Evolutionary conservation across 2,888 invertebrate species (phyloP).

Genomic region (Tipula vernalis): DNA sequence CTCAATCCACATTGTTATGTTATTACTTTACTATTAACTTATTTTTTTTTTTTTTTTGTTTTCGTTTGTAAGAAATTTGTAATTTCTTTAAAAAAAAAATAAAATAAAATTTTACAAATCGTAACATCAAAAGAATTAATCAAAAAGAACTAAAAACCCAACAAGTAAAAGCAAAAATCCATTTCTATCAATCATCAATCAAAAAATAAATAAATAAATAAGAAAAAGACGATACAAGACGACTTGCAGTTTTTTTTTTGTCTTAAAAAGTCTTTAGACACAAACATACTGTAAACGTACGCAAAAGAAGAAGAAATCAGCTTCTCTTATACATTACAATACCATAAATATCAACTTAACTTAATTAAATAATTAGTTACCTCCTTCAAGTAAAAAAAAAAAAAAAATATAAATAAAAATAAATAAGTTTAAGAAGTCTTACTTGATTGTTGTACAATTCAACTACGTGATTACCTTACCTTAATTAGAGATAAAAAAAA

Average conservation of each 20-base stretch:
- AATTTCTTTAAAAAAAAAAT: not conserved
- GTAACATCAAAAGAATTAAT: constrained; percentile 4
- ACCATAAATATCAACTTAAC: not conserved
- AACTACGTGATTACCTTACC: constrained; percentile 9
- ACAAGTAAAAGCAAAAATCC: not conserved
- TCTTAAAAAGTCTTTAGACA: not conserved
- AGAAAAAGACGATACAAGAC: not conserved
- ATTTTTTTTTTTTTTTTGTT: not conserved
- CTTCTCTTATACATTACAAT: not conserved
- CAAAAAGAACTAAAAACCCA: not conserved
- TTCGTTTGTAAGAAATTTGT: not conserved
- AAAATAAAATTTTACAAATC: not conserved
- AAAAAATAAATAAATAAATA: not conserved
- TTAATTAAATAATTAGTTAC: constrained; percentile 4
- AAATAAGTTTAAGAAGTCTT: not conserved
- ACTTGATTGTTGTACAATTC: not conserved
- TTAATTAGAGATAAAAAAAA: not conserved
- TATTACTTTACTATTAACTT: not conserved
- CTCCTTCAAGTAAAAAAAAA: not conserved
- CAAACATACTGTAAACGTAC: not conserved
- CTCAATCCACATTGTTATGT: not conserved
- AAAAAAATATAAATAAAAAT: not conserved
- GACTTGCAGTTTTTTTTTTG: not conserved
- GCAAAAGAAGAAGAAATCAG: not conserved
- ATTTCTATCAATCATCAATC: constrained; percentile 4